Evolutionary conservation across 2,113 vertebrate genomes (phyloP).

Genomic region (Gracilinanus agilis): DNA sequence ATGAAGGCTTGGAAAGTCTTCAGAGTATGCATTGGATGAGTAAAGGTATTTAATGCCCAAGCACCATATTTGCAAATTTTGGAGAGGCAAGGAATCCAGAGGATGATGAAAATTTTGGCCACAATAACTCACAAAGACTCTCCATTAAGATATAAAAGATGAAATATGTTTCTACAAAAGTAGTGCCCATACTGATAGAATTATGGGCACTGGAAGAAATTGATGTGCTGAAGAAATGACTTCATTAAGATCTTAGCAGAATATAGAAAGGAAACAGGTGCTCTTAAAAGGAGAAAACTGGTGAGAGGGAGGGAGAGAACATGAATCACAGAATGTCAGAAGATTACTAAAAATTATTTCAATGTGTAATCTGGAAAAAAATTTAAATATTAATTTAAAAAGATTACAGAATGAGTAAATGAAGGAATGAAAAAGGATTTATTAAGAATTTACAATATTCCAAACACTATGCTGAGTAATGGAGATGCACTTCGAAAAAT

Average conservation of each 20-base stretch:
- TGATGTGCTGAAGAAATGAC: conserved; percentile 20
- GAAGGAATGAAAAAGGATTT: neutral
- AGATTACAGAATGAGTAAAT: neutral
- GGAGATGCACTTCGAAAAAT: neutral
- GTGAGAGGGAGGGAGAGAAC: too few species aligned
- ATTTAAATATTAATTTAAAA: too few species aligned
- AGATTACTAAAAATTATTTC: too few species aligned
- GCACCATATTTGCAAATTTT: neutral
- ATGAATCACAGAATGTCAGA: too few species aligned
- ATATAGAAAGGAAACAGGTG: neutral
- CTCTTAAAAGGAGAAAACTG: neutral
- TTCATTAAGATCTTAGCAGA: neutral
- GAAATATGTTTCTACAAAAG: neutral
- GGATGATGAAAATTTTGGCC: neutral
- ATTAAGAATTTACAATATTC: neutral
- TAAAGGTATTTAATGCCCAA: neutral
- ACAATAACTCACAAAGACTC: neutral
- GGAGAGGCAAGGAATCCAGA: neutral
- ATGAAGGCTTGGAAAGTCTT: neutral
- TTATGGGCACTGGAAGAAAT: neutral
- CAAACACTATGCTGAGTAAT: neutral
- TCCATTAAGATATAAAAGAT: neutral
- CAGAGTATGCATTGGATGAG: neutral
- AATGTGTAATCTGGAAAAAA: too few species aligned
- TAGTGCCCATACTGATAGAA: neutral